Conservation (phyloP, 2,888 invertebrate species). For the Polymixis lichenea region DNA sequence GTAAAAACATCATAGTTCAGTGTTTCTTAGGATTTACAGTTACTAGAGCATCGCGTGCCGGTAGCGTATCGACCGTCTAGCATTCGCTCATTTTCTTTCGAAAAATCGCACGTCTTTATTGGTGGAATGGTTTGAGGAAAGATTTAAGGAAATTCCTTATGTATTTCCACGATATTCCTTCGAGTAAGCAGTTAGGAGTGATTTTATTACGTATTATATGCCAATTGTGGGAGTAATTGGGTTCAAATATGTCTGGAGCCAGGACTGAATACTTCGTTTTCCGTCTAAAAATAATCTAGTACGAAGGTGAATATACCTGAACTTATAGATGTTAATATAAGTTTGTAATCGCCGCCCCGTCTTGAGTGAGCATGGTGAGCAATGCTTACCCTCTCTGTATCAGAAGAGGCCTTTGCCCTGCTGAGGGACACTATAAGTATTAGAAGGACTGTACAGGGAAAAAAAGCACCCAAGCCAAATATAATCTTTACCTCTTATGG, state of each 20-base stretch:
- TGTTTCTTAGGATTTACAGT: conserved; percentile 76
- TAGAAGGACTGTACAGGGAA: not conserved
- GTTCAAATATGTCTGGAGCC: not conserved
- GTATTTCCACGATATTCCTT: conserved; percentile 43
- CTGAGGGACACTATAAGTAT: not conserved
- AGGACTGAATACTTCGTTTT: not conserved
- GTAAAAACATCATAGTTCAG: conserved; percentile 68
- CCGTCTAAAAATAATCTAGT: not conserved
- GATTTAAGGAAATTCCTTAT: conserved; percentile 59
- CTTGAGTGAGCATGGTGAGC: not conserved
- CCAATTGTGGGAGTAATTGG: conserved; percentile 34
- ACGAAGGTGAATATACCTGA: not conserved
- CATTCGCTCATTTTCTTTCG: conserved; percentile 66
- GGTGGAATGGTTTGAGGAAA: conserved; percentile 40
- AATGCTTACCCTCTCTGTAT: not conserved
- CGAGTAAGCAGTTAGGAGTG: conserved; percentile 8
- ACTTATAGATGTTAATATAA: not conserved
- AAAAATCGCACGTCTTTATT: conserved; percentile 64
- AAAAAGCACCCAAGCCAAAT: not conserved
- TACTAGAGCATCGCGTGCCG: conserved; percentile 72
- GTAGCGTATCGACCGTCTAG: conserved; percentile 68
- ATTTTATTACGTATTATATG: conserved; percentile 36
- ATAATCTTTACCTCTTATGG: not conserved
- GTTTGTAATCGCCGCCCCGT: not conserved
- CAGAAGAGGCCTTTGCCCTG: not conserved